phyloP scores from a whole-genome alignment of 2,888 invertebrate species.

The Anoplius nigerrimus region DNA sequence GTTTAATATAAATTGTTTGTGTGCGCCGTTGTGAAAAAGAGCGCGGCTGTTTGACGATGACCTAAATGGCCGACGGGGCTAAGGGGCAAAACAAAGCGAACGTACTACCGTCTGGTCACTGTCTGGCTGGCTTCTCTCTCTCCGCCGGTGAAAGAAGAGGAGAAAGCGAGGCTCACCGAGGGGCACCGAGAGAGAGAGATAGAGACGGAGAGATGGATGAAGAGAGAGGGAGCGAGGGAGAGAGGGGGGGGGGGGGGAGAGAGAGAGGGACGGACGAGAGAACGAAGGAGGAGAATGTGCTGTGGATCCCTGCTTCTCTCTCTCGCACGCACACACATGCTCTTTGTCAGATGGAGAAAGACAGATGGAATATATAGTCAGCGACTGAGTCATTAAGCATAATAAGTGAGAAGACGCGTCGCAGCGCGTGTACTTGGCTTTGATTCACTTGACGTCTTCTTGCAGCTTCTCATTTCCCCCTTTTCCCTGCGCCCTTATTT shows the following conservation, averaged over 20 bases:
- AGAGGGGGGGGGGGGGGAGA: slow-evolving; percentile 3
- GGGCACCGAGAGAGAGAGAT: neutral
- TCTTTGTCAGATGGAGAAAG: neutral
- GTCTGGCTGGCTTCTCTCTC: slow-evolving; percentile 2
- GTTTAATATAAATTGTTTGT: neutral
- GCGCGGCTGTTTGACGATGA: slow-evolving; percentile 43
- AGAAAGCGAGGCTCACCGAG: slow-evolving; percentile 24
- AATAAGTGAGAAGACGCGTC: slow-evolving; percentile 48
- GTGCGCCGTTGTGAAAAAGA: slow-evolving; percentile 19
- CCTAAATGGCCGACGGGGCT: slow-evolving; percentile 40
- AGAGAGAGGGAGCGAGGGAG: neutral
- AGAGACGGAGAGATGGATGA: slow-evolving; percentile 3
- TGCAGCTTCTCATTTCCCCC: slow-evolving; percentile 9
- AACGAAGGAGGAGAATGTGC: neutral
- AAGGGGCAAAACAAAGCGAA: slow-evolving; percentile 48
- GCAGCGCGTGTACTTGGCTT: slow-evolving; percentile 43
- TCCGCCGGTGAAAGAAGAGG: slow-evolving; percentile 24
- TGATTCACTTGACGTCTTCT: slow-evolving; percentile 48
- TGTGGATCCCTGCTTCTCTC: too few species aligned
- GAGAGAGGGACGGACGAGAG: slow-evolving; percentile 9
- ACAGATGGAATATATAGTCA: slow-evolving; percentile 23
- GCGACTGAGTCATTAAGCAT: slow-evolving; percentile 55
- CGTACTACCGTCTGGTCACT: slow-evolving; percentile 48
- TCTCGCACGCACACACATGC: neutral
- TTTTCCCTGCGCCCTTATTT: slow-evolving; percentile 6